Base-by-base conservation (phyloP, 37 sponge, comb jelly and placozoan genomes). In the Axinella damicornis region DNA sequence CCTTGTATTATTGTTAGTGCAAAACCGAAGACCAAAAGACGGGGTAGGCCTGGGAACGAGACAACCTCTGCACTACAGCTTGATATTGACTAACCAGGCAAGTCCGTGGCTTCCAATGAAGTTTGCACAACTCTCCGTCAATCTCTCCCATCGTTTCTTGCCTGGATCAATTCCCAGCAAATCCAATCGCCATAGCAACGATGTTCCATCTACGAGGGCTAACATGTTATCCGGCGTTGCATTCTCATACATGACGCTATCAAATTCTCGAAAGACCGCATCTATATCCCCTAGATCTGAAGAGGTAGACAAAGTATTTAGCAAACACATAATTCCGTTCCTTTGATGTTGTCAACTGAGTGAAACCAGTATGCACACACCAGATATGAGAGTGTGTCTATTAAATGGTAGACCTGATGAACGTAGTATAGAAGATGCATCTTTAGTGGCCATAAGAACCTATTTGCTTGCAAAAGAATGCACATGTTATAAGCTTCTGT, bases 131-230 rank as follows among this genome's bases (percentile, higher is more conserved):
- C 46, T 46, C 39, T 89, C 77, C 11, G 60, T 41, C 14, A 90
- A 71, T 27, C 35, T 65, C 33, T 75, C 25, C 91, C 91, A 90
- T 32, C 91, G 72, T 53, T 81, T 67, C 68, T 90, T 80, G 37
- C 86, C 91, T 35, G 71, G 64, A 38, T 90, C 86, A 33, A 83
- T 61, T 18, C 88, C 83, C 28, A 80, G 41, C 5, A 83, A 55
- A 6, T 89, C 57, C n/a, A 94, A 57, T 90, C 94, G 80, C 94
- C 94, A 94, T 36, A 94, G 84, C 74, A 94, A 73, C 30, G 94
- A 94, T 24, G 90, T 76, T 18, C 83, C 87, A 86, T 94, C 94
- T 27, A 94, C 56, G 11, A 94, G 83, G 27, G 76, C 83, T 18
- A 73, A 67, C 17, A 66, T 18, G 32, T 89, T 81, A 22, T 82